Conservation (phyloP, 92 coral and sea anemone genomes). For the Zoanthus solanderi region DNA sequence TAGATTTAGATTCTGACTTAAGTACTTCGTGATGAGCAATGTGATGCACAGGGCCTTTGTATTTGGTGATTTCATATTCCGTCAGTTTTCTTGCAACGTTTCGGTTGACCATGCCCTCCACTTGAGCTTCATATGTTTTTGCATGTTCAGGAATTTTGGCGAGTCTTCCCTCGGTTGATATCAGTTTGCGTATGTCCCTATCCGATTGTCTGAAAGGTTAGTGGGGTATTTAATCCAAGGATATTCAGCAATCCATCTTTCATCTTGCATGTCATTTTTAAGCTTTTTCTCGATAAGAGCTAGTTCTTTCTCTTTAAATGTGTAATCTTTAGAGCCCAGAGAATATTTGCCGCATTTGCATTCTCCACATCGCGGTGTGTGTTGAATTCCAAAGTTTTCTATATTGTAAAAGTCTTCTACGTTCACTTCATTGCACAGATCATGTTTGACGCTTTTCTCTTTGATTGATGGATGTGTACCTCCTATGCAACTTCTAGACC, state of each 20-base stretch:
- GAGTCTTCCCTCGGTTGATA: conserved; percentile 46
- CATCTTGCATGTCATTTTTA: conserved; percentile 48
- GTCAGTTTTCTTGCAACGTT: conserved; percentile 57
- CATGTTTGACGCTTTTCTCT: not conserved
- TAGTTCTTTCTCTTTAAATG: conserved; percentile 65
- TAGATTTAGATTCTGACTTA: conserved; percentile 49
- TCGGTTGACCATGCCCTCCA: conserved; percentile 43
- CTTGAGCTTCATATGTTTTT: conserved; percentile 35
- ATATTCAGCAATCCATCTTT: conserved; percentile 64
- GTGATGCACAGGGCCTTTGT: conserved; percentile 54
- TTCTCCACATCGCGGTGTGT: conserved; percentile 44
- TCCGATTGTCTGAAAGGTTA: conserved; percentile 40
- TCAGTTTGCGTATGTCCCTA: conserved; percentile 33
- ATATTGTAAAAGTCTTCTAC: conserved; percentile 44
- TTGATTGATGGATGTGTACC: conserved; percentile 31
- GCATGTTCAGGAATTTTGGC: not conserved
- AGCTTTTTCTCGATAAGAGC: conserved; percentile 63
- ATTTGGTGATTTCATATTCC: conserved; percentile 7
- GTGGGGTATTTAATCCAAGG: conserved; percentile 48
- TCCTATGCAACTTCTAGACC: conserved; percentile 40
- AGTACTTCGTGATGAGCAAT: conserved; percentile 46
- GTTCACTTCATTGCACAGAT: not conserved
- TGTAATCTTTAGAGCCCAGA: conserved; percentile 49
- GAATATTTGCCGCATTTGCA: conserved; percentile 63
- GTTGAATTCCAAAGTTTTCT: conserved; percentile 36